Percentiles rank a stretch among this genome's conserved stretches.
Conservation (phyloP, 2,888 invertebrate genomes). For the Nycteola revayana region DNA sequence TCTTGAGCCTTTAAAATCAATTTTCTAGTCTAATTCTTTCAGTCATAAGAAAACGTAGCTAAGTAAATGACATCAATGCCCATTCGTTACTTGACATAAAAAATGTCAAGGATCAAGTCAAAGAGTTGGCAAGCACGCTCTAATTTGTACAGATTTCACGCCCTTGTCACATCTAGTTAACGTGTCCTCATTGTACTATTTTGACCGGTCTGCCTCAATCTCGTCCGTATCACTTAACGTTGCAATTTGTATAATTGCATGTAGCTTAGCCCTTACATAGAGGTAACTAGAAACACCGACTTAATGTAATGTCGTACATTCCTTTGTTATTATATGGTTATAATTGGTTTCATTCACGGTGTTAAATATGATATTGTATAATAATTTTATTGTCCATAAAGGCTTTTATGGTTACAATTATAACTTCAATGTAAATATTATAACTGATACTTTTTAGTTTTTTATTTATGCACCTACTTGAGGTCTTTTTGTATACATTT, state of each 20-base stretch:
- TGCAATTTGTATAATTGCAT: constrained; percentile 42
- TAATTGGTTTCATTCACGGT: constrained; percentile 10
- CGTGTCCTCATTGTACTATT: constrained; percentile 21
- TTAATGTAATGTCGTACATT: constrained; percentile 20
- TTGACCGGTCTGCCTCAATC: constrained; percentile 40
- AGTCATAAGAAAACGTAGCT: too few relatives aligned
- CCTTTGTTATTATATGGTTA: constrained; percentile 28
- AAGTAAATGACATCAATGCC: constrained; percentile 5
- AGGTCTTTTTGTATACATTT: too few relatives aligned
- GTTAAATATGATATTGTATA: too few relatives aligned
- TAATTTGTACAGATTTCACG: constrained; percentile 35
- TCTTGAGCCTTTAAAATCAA: too few relatives aligned
- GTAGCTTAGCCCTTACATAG: constrained; percentile 31
- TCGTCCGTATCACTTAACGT: constrained; percentile 42
- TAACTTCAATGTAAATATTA: too few relatives aligned
- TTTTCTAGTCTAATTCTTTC: too few relatives aligned
- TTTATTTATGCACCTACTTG: too few relatives aligned
- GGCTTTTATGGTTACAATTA: too few relatives aligned
- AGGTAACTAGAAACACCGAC: constrained; percentile 7
- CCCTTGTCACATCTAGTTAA: constrained; percentile 44
- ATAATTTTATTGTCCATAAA: too few relatives aligned
- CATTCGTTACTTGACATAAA: constrained; percentile 10
- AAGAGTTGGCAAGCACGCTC: constrained; percentile 26
- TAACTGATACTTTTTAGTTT: too few relatives aligned
- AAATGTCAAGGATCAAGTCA: constrained; percentile 16